Conservation (phyloP, 2,888 invertebrate species). For the Drosophila maculinotata region DNA sequence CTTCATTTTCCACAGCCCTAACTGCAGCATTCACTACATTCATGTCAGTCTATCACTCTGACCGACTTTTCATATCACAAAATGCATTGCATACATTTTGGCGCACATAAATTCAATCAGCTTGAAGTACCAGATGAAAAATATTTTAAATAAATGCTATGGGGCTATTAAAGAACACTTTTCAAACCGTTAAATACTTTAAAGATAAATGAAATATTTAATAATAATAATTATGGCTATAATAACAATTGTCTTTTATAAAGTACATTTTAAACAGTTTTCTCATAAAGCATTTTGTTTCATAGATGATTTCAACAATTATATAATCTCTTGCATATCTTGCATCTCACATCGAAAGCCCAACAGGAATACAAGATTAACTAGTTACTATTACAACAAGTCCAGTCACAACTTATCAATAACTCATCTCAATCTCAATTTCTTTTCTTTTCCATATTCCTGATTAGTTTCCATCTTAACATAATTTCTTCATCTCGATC, state of each 20-base stretch:
- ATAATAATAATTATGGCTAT: no score
- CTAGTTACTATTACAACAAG: no score
- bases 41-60: constrained; percentile 23
- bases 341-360: no score
- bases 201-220: background rate
- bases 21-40: constrained; percentile 9
- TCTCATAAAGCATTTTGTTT: no score
- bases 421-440: background rate
- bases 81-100: constrained; percentile 21
- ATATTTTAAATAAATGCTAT: background rate
- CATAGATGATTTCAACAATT: no score
- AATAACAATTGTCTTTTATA: no score
- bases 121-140: background rate
- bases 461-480: constrained; percentile 8
- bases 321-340: no score
- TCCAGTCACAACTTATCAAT: background rate
- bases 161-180: no score
- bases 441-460: background rate
- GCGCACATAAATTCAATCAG: constrained; percentile 9
- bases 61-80: background rate
- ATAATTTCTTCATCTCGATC: background rate
- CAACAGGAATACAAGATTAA: no score
- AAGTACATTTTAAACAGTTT: no score
- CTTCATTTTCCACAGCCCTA: no score
- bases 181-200: background rate